These are phyloP conservation scores for Trissoscelio sp. DNA, from an alignment of 2,888 invertebrate genomes.

Conservation along the genomic window DNA sequence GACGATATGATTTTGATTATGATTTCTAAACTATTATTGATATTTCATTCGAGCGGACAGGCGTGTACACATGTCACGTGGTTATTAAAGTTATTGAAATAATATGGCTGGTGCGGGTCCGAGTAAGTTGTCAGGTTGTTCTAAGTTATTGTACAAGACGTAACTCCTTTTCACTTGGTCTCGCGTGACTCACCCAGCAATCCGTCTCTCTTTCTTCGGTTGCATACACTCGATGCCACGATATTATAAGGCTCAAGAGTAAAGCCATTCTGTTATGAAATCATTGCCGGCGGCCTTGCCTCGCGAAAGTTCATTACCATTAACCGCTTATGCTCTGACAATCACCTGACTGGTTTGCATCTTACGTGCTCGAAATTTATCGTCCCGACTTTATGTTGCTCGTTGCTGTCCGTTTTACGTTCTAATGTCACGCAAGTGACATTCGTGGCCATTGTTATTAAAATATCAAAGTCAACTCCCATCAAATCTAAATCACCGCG, in stretches of 20 bases:
- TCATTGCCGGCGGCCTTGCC: constrained; percentile 81
- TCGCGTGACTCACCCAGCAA: constrained; percentile 39
- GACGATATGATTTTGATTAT: constrained; percentile 21
- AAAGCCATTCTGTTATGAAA: constrained; percentile 78
- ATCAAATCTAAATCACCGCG: constrained; percentile 6
- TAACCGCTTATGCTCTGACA: constrained; percentile 73
- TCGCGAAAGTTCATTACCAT: constrained; percentile 83
- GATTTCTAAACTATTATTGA: constrained; percentile 39
- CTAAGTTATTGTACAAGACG: constrained; percentile 52
- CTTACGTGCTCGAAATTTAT: constrained; percentile 37
- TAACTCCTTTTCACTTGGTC: constrained; percentile 38
- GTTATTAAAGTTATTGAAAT: constrained; percentile 58
- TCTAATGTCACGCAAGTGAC: constrained; percentile 3
- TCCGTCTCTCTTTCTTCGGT: constrained; percentile 46
- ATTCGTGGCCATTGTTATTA: constrained; percentile 5
- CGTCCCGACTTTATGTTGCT: neutral
- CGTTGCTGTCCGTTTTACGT: neutral
- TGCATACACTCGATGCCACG: constrained; percentile 60
- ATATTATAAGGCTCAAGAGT: constrained; percentile 65
- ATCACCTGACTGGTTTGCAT: constrained; percentile 51
- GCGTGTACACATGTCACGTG: constrained; percentile 36
- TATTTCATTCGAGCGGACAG: constrained; percentile 37
- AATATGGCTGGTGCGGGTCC: constrained; percentile 21
- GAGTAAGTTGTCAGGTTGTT: constrained; percentile 55
- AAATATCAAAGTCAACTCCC: constrained; percentile 21